Evolutionary conservation across 2,113 vertebrate genomes (phyloP).

Genomic region (Phaethon lepturus): DNA sequence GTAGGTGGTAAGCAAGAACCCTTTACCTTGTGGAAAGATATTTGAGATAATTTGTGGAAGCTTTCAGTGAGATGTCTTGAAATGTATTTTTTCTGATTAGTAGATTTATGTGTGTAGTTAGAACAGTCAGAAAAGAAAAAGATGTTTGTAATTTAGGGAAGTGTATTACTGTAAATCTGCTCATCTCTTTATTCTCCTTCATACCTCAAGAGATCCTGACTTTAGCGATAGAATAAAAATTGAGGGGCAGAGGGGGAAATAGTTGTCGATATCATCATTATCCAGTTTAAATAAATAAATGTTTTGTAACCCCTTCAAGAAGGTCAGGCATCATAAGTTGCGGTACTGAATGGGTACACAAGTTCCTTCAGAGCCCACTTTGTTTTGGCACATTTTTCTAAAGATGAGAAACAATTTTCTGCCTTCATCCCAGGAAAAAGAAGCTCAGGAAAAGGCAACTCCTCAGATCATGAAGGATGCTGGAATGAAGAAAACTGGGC

Average conservation of each 20-base stretch:
- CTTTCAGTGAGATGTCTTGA: neutral
- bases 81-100: neutral
- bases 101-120: neutral
- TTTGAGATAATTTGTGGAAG: neutral
- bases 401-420: constrained; percentile 22
- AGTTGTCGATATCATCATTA: neutral
- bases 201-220: neutral
- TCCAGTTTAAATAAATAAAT: neutral
- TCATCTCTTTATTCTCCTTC: neutral
- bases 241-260: fast-evolving
- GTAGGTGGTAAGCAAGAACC: neutral
- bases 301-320: neutral
- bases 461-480: constrained; percentile 91
- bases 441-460: constrained; percentile 90
- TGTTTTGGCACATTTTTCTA: neutral
- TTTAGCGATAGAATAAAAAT: neutral
- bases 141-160: neutral
- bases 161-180: neutral
- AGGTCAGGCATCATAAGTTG: neutral
- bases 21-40: neutral
- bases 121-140: neutral
- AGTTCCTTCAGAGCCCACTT: neutral
- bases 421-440: constrained; percentile 86
- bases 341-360: neutral
- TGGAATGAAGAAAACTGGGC: constrained; percentile 94